Evolutionary conservation across 2,888 invertebrate species (phyloP).

Genomic region (Cataglyphis livida): DNA sequence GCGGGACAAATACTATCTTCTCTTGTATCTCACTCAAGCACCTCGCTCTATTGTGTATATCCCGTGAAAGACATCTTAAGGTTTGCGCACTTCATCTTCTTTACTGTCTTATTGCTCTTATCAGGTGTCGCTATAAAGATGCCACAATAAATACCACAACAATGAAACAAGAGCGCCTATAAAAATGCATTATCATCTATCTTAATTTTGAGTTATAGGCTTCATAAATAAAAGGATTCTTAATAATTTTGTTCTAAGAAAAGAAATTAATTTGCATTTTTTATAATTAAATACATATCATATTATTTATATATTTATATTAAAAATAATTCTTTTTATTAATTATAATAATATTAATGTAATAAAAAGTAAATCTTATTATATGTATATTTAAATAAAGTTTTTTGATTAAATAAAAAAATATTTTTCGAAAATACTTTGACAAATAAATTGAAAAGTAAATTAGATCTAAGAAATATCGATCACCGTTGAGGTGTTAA

Average conservation of each 20-base stretch:
- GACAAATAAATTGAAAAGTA: background rate
- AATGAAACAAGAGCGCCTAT: constrained; percentile 4
- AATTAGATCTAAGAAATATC: background rate
- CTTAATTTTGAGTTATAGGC: background rate
- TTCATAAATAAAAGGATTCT: background rate
- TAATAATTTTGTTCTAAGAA: background rate
- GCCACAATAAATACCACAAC: constrained; percentile 18
- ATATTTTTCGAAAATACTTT: background rate
- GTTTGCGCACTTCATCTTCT: constrained; percentile 27
- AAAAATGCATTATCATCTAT: background rate
- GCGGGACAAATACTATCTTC: background rate
- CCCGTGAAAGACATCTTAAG: constrained; percentile 31
- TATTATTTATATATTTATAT: background rate
- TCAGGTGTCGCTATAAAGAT: constrained; percentile 41
- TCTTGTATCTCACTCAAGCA: constrained; percentile 2
- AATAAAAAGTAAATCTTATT: background rate
- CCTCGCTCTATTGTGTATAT: constrained; percentile 18
- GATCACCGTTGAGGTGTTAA: background rate
- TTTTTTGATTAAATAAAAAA: background rate
- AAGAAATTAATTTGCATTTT: background rate
- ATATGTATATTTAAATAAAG: constrained; percentile 2
- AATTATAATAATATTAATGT: background rate
- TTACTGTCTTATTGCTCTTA: constrained; percentile 30
- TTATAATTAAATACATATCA: background rate
- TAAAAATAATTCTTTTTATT: background rate